Base-by-base conservation (phyloP, 2,113 vertebrate genomes). In the Accipiter cooperii region DNA sequence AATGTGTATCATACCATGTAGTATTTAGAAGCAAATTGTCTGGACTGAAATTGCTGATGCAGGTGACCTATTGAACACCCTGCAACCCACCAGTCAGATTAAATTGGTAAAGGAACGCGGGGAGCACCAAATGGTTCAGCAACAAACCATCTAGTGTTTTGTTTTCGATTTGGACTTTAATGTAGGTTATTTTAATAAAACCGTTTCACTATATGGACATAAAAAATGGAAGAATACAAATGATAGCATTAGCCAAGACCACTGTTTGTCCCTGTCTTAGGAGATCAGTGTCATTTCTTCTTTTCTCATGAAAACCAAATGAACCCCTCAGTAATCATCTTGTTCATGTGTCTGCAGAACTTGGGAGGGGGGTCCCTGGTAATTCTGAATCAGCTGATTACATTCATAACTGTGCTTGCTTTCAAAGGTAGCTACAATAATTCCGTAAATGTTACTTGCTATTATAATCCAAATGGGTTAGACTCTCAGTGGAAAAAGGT, bases 41-140 rank as follows among this genome's bases (percentile, higher is more conserved):
- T 86, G 76, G 78, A 33, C 84, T 84, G 95, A 70, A 95, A 95
- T 88, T 90, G 93, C 94, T 93, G 94, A 96, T 93, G 93, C 87
- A 78, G 75, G 95, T 96, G 94, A 96, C 95, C 87, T 93, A 54
- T 47, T 6, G 90, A 91, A 55, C 89, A 84, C 64, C 65, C 83
- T 13, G 64, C 2, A 15, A 83, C 66, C 70, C 84, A 42, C 57
- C 81, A 79, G 84, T 4, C 70, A 34, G 78, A 44, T 44, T 26
- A 38, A 81, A 85, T 34, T 51, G 81, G 54, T 8, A 17, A 34
- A 88, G 60, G 75, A 77, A 29, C 1, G 0, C 71, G 36, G 68
- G 87, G 70, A 91, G 81, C 87, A 87, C 84, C 84, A 42, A 61
- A 17, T 17, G 70, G 8, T 51, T 84, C 96, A 95, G 78, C 66